Conservation (phyloP, 30 jellyfish, hydroid and myxozoan species). For the Aurelia coerulea region DNA sequence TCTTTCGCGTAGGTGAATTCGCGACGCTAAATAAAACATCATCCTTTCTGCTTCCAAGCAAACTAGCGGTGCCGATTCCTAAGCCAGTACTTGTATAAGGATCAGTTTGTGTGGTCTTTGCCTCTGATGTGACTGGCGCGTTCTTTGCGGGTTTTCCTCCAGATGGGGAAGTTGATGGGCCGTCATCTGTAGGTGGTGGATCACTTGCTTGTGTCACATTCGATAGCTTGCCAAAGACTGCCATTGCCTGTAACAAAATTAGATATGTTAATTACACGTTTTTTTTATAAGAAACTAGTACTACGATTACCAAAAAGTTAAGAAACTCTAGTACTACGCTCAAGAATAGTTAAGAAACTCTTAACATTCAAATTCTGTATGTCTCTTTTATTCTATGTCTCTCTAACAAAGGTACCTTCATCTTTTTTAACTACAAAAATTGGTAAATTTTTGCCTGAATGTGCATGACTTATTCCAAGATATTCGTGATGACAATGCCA, state of each 20-base stretch:
- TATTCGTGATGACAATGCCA: too few relatives aligned
- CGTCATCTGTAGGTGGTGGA: constrained; percentile 42
- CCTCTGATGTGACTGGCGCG: background rate
- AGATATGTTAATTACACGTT: too few relatives aligned
- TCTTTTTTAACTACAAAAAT: too few relatives aligned
- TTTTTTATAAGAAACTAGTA: too few relatives aligned
- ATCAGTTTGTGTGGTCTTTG: background rate
- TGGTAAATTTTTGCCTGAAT: too few relatives aligned
- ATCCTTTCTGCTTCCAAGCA: constrained; percentile 27
- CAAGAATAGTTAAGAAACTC: too few relatives aligned
- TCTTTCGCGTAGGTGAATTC: constrained; percentile 90
- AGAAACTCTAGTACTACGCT: too few relatives aligned
- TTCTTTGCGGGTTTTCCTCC: constrained; percentile 13
- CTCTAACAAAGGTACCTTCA: too few relatives aligned
- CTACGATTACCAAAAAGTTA: too few relatives aligned
- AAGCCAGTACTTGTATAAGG: constrained; percentile 8
- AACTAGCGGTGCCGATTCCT: constrained; percentile 34
- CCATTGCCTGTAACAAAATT: constrained; percentile 83
- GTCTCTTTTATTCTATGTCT: too few relatives aligned
- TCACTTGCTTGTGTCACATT: constrained; percentile 43
- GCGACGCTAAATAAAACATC: constrained; percentile 66
- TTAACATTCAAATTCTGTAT: too few relatives aligned
- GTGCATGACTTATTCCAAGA: too few relatives aligned
- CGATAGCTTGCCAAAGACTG: constrained; percentile 78
- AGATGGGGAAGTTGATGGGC: constrained; percentile 21